Base-by-base conservation (phyloP, 2,888 invertebrate species). In the Ectemnius lituratus region DNA sequence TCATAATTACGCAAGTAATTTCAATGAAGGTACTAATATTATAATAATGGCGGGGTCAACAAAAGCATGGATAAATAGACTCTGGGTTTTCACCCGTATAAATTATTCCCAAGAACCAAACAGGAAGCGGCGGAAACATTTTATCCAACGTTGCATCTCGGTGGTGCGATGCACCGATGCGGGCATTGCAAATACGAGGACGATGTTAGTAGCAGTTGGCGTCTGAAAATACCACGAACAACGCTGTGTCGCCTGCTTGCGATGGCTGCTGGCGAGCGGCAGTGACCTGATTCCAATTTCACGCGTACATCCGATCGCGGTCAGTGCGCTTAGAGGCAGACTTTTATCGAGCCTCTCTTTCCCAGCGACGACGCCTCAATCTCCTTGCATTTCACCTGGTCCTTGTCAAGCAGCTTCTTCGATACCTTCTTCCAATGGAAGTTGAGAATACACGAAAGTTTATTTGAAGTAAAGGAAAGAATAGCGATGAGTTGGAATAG, bases 261-360 rank as follows among this genome's bases (percentile, higher is more conserved):
- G 75, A 28, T 74, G 75, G 23, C 16, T 52, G n/a, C 69, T 62
- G 70, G 66, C 64, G 72, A 72, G 69, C 78, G 74, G 82, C 76
- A 81, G 75, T 85, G 85, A 84, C 84, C 84, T 78, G 85, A 82
- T 85, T 84, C 80, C 80, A 84, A 84, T 85, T 82, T 77, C 79
- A 80, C 79, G 79, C 79, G 76, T 77, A 70, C 61, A 37, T 37
- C 67, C 79, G 63, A 82, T 73, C 62, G 73, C 70, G 73, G 75
- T 73, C 71, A 62, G 61, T 57, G 69, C 67, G 75, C 59, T 82
- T 79, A 81, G 82, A 66, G 28, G 76, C 59, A 16, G 5, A 37
- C 8, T 37, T 52, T 52, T 37, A 60, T 47, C 23, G 62, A 28
- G 27, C 67, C 52, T 46, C 52, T 46, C 67, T 63, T 60, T 58